These are phyloP conservation scores for Cyphomyrus plagiostoma DNA, from an alignment of 2,113 vertebrate species.

Conservation along the genomic window DNA sequence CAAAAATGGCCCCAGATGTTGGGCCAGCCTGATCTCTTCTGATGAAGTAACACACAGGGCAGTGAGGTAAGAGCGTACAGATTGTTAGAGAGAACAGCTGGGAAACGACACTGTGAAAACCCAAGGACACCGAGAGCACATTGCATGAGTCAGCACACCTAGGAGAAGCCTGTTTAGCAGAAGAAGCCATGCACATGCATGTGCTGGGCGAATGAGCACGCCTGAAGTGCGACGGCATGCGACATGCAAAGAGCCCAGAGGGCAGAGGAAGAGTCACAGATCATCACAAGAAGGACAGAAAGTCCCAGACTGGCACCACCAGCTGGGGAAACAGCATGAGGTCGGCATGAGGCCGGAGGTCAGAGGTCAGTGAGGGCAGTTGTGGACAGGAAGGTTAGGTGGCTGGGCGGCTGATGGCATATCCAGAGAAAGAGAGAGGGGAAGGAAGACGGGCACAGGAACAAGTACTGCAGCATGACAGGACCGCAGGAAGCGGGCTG, in stretches of 20 bases:
- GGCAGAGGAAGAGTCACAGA: slow-evolving; percentile 49
- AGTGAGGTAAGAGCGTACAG: neutral
- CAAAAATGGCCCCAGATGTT: neutral
- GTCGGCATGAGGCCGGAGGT: slow-evolving; percentile 76
- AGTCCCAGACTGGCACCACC: slow-evolving; percentile 36
- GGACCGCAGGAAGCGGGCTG: neutral
- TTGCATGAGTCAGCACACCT: neutral
- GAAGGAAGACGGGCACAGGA: slow-evolving; percentile 41
- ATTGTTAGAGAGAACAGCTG: neutral
- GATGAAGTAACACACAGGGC: neutral
- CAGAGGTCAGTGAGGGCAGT: slow-evolving; percentile 78
- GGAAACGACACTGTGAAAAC: neutral
- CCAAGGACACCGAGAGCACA: neutral
- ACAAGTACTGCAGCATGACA: slow-evolving; percentile 1
- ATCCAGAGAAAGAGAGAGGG: slow-evolving; percentile 38
- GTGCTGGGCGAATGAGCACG: neutral
- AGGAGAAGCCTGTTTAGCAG: neutral
- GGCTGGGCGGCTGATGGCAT: slow-evolving; percentile 59
- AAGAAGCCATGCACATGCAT: neutral
- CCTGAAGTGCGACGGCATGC: neutral
- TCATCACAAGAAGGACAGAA: slow-evolving; percentile 56
- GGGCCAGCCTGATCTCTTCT: neutral
- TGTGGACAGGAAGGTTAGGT: slow-evolving; percentile 60
- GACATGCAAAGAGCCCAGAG: slow-evolving; percentile 32
- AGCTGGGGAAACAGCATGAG: slow-evolving; percentile 56